A percentile compares a stretch with the other conserved stretches of the same genome.
phyloP scores from a whole-genome alignment of 2,797 vertebrate genomes.

The Coregonus suidteri region DNA sequence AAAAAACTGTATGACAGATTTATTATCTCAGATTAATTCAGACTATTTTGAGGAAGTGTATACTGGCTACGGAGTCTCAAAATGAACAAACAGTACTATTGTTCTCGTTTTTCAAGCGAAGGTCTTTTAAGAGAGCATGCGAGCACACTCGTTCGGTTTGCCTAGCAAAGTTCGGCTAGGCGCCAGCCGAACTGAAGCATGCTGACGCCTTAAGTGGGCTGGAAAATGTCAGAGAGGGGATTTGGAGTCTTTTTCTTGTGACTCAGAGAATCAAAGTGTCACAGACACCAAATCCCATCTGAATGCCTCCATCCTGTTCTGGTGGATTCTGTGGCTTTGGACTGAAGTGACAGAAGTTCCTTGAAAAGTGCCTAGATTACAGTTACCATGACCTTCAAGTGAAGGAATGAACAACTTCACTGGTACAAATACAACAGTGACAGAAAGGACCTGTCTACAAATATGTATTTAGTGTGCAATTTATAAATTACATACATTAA shows the following conservation, averaged over 20 bases:
- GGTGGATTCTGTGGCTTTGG: neutral
- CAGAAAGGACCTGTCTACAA: neutral
- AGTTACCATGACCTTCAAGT: neutral
- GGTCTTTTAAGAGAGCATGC: no score
- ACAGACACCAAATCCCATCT: constrained; percentile 3
- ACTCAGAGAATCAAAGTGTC: neutral
- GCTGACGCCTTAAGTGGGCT: neutral
- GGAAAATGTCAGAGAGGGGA: neutral
- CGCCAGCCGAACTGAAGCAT: no score
- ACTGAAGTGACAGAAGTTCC: neutral
- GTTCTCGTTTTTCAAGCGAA: no score
- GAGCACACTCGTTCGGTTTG: no score
- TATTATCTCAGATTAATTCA: no score
- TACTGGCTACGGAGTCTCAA: no score
- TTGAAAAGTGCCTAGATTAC: neutral
- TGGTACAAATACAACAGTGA: neutral
- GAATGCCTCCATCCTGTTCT: neutral
- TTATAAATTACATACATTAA: constrained; percentile 23
- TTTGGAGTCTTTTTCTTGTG: neutral
- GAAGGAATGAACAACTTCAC: neutral
- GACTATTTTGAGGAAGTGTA: no score
- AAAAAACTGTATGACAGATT: no score
- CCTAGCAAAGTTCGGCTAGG: no score
- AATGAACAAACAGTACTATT: no score
- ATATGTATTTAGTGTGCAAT: neutral